Evolutionary conservation across 2,888 invertebrate genomes (phyloP).

Genomic region (Ypsolopha sequella): DNA sequence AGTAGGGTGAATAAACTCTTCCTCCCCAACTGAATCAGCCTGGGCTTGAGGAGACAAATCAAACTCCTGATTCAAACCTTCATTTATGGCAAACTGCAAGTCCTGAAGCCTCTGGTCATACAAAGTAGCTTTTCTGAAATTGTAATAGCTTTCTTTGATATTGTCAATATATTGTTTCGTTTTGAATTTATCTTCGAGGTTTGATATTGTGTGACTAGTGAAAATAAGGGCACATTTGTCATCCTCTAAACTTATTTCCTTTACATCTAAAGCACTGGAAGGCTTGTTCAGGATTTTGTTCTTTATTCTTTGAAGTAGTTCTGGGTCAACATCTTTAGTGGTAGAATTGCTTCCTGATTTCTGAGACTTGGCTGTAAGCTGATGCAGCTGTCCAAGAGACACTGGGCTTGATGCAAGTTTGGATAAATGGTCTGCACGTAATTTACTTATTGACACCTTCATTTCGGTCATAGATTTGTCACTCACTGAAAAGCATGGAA

Average conservation of each 20-base stretch:
- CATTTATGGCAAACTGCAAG: conserved; percentile 57
- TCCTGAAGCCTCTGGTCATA: conserved; percentile 59
- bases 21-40: conserved; percentile 12
- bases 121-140: conserved; percentile 56
- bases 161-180: conserved; percentile 44
- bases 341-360: conserved; percentile 20
- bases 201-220: conserved; percentile 39
- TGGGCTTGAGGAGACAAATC: conserved; percentile 18
- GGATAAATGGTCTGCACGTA: conserved; percentile 76
- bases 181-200: conserved; percentile 39
- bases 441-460: conserved; percentile 75
- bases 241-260: conserved; percentile 38
- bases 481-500: conserved; percentile 65
- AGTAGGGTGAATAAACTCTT: conserved; percentile 17
- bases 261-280: conserved; percentile 14
- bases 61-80: conserved; percentile 56
- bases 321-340: conserved; percentile 46
- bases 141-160: conserved; percentile 61
- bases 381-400: conserved; percentile 70
- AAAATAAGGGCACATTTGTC: conserved; percentile 58
- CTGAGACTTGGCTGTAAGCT: conserved; percentile 47
- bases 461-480: conserved; percentile 73
- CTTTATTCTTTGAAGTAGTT: conserved; percentile 49
- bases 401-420: conserved; percentile 72
- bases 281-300: conserved; percentile 48